These are phyloP conservation scores for Scophthalmus maximus DNA, from an alignment of 2,113 vertebrate genomes.

Conservation along the genomic window DNA sequence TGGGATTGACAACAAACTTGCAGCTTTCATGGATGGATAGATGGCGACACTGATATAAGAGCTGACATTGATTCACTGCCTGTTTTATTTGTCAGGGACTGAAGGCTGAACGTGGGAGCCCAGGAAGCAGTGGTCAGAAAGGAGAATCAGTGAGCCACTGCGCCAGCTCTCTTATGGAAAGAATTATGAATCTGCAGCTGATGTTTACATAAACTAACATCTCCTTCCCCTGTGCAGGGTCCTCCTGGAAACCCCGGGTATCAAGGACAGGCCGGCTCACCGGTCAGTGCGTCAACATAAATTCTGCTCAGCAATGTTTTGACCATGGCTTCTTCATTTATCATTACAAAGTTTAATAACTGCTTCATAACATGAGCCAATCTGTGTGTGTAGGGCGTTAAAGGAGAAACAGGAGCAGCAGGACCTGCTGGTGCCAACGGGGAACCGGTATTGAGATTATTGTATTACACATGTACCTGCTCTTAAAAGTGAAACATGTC, in stretches of 20 bases:
- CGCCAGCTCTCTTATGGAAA: background rate
- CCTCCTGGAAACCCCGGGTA: conserved; percentile 88
- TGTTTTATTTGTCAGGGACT: conserved; percentile 83
- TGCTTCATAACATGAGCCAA: background rate
- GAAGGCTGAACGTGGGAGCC: conserved; percentile 91
- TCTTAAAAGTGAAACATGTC: background rate
- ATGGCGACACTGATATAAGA: conserved; percentile 10
- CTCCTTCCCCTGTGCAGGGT: conserved; percentile 81
- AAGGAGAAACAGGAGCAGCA: conserved; percentile 88
- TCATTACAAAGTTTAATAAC: conserved; percentile 14
- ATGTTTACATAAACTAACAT: conserved; percentile 19
- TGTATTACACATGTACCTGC: background rate
- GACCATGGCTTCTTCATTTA: conserved; percentile 3
- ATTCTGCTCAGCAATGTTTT: conserved; percentile 9
- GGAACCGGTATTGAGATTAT: conserved; percentile 93
- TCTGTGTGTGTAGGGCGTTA: conserved; percentile 85
- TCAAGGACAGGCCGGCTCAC: conserved; percentile 85
- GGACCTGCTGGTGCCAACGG: conserved; percentile 89
- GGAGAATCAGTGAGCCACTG: conserved; percentile 89
- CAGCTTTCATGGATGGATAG: conserved; percentile 16
- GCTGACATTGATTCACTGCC: conserved; percentile 30
- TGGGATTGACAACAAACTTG: conserved; percentile 21
- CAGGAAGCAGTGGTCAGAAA: conserved; percentile 87
- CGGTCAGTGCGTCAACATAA: conserved; percentile 81
- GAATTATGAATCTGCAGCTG: background rate